Base-by-base conservation (phyloP, 2,113 vertebrate species). In the Phalacrocorax brasilianus region DNA sequence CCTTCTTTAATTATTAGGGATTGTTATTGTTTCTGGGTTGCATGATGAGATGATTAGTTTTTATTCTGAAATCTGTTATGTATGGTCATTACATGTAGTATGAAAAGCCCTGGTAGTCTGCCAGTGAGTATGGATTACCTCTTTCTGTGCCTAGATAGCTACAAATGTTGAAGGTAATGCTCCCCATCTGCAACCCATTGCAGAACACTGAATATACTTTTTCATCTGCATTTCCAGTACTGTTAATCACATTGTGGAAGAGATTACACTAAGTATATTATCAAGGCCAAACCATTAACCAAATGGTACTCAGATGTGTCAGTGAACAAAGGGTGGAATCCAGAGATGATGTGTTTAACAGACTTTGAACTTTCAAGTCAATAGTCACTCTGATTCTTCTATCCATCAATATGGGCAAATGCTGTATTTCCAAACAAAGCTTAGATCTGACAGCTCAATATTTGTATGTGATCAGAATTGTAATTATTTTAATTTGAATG, bases 141-240 rank as follows among this genome's bases (percentile, higher is more conserved):
- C 84, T 94, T 97, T 93, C 95, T 94, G 86, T 97, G 95, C 86
- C 63, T 82, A 86, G 91, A 92, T 91, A 91, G 67, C 92, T 97
- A 88, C 72, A 92, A 94, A 97, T 95, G 66, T 93, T 96, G 65
- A 77, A 95, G 83, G 75, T 93, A 96, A 94, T 96, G 83, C 63
- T 95, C 28, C 30, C 79, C 95, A 97, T 97, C 96, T 97, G 97
- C 30, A n/a, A 93, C 72, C 88, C 67, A 96, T 97, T 96, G 97
- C 92, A 95, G 96, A 95, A 96, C 94, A 97, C 93, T 96, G 95
- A 97, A 89, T 91, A 89, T 63, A 95, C 74, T 74, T 97, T 97
- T 96, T 93, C 79, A 85, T 83, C 93, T 96, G 94, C 81, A 94
- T 90, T 94, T 88, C 58, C 88, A 95, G 82, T 92, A 94, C 40